Percentiles rank a stretch among this genome's conserved stretches.
phyloP scores from a whole-genome alignment of 1,140 invertebrate species.

The Magallana angulata region DNA sequence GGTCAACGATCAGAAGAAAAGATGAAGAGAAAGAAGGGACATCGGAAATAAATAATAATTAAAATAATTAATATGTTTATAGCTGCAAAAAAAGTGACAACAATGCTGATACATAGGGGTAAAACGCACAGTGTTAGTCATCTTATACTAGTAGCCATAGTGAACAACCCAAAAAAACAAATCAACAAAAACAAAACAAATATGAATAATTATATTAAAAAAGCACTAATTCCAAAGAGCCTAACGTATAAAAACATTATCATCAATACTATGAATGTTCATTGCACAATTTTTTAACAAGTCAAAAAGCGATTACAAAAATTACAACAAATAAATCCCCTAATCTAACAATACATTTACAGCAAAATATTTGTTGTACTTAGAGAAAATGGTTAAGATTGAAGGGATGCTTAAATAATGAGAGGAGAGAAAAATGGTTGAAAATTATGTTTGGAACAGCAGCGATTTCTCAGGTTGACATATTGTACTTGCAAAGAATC shows the following conservation, averaged over 20 bases:
- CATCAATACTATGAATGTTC: neutral
- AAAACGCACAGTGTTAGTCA: too few species aligned
- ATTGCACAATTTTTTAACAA: neutral
- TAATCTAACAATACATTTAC: too few species aligned
- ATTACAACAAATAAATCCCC: neutral
- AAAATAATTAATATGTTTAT: neutral
- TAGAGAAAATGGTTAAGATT: neutral
- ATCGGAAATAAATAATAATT: neutral
- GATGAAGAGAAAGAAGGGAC: neutral
- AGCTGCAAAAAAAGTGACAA: neutral
- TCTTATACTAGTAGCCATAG: too few species aligned
- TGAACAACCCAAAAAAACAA: too few species aligned
- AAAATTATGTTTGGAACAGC: neutral
- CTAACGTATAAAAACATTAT: neutral
- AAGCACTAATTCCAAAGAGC: neutral
- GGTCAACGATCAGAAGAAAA: neutral
- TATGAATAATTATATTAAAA: neutral
- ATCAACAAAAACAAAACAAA: too few species aligned
- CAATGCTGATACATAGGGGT: neutral
- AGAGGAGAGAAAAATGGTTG: neutral
- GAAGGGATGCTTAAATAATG: neutral
- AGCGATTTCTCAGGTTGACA: neutral
- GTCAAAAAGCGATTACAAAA: neutral
- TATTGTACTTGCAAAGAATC: neutral
- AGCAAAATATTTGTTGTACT: too few species aligned